phyloP scores from a whole-genome alignment of 2,797 vertebrate species.

The Enteromius unitaeniatus region DNA sequence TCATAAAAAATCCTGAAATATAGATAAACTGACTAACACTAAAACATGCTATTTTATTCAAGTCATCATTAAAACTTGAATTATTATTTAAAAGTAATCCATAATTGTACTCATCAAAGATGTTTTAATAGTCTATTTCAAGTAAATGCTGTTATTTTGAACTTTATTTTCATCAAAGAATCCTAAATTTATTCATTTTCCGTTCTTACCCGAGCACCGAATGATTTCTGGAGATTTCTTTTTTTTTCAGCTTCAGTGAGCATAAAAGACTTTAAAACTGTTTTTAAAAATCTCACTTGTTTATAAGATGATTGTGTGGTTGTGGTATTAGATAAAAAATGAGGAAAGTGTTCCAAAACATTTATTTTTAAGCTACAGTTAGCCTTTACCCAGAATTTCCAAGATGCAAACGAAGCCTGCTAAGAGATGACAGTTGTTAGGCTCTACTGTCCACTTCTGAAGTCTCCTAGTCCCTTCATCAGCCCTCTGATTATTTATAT shows the following conservation, averaged over 20 bases:
- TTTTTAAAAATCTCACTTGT: too few species aligned
- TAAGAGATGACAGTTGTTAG: background rate
- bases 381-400: background rate
- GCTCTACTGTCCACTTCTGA: background rate
- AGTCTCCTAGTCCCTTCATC: background rate
- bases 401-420: background rate
- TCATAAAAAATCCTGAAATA: background rate
- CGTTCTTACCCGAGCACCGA: too few species aligned
- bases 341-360: too few species aligned
- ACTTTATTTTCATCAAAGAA: too few species aligned
- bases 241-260: too few species aligned
- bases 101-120: background rate
- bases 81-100: background rate
- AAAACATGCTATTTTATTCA: background rate
- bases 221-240: too few species aligned
- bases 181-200: too few species aligned
- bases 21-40: background rate
- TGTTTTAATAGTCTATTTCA: background rate
- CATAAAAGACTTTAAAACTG: too few species aligned
- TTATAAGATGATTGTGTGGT: too few species aligned
- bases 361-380: too few species aligned
- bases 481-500: conserved; percentile 15
- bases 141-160: background rate
- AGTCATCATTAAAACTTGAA: background rate
- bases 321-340: too few species aligned